Conservation (phyloP, 2,797 vertebrate genomes). For the Galago senegalensis region DNA sequence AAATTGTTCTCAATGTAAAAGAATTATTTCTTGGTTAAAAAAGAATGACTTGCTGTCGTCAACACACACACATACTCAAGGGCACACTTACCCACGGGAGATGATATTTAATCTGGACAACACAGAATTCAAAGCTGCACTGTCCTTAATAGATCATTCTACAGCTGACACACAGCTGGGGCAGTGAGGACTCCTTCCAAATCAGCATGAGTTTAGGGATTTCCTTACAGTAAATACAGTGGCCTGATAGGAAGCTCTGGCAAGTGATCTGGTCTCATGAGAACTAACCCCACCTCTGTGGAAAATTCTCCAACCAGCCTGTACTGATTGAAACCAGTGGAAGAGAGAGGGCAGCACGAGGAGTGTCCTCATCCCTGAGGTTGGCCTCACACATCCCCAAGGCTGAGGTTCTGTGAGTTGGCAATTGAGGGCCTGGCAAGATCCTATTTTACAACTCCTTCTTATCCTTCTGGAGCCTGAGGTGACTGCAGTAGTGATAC, state of each 20-base stretch:
- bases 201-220: neutral
- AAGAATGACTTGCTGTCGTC: neutral
- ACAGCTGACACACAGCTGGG: neutral
- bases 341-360: neutral
- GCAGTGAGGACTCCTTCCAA: neutral
- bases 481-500: neutral
- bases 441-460: neutral
- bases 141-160: neutral
- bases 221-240: slow-evolving; percentile 61
- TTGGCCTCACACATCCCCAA: neutral
- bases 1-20: neutral
- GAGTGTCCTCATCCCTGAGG: neutral
- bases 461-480: neutral
- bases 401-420: neutral
- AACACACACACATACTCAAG: neutral
- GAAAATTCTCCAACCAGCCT: slow-evolving; percentile 35
- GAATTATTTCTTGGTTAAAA: neutral
- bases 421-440: neutral
- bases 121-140: neutral
- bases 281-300: neutral
- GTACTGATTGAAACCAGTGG: neutral
- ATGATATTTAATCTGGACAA: neutral
- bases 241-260: neutral
- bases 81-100: neutral
- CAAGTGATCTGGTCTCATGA: slow-evolving; percentile 33